phyloP scores from a whole-genome alignment of 2,113 vertebrate species.

The Pelodiscus sinensis region DNA sequence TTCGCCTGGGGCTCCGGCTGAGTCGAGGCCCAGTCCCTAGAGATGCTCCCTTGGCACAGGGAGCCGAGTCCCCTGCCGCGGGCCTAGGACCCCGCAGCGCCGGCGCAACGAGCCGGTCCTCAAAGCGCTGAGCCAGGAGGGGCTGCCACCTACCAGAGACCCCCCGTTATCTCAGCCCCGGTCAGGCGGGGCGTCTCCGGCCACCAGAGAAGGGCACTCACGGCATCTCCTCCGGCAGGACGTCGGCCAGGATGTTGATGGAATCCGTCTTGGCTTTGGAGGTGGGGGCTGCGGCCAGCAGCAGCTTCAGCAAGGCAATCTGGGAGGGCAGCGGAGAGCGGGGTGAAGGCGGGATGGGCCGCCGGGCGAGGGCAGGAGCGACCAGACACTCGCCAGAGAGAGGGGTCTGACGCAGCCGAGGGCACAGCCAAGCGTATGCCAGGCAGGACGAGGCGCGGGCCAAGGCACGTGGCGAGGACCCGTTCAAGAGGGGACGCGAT shows the following conservation, averaged over 20 bases:
- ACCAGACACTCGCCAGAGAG: background rate
- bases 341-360: background rate
- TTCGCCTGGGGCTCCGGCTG: too few relatives aligned
- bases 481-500: background rate
- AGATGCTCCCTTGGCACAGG: background rate
- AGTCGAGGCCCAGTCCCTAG: background rate
- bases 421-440: background rate
- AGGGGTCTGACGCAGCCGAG: background rate
- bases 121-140: background rate
- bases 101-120: background rate
- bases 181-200: background rate
- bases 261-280: slow-evolving; percentile 99
- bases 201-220: slow-evolving; percentile 76
- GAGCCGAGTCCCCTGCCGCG: background rate
- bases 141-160: background rate
- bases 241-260: slow-evolving; percentile 97
- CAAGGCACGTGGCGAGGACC: background rate
- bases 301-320: slow-evolving; percentile 97
- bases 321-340: slow-evolving; percentile 47
- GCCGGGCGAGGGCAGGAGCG: background rate
- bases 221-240: slow-evolving; percentile 99
- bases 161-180: background rate
- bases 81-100: background rate
- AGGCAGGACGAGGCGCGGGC: background rate
- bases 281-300: slow-evolving; percentile 95